Evolutionary conservation across 2,797 vertebrate genomes (phyloP), one percentile per base, ranked within the genome.

Genomic region (Spinus olivaceus): DNA sequence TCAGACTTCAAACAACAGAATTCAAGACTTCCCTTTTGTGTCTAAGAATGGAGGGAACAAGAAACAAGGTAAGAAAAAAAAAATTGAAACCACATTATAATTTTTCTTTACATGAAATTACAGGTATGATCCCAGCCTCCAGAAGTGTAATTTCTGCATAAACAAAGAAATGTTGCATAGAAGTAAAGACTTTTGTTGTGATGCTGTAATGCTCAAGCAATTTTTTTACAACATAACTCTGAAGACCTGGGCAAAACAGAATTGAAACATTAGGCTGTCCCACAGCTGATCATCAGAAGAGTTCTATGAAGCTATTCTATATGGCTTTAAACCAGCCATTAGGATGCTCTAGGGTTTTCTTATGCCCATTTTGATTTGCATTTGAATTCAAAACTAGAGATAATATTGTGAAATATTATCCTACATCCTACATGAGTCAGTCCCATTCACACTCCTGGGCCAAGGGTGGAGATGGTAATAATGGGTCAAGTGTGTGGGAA

Each of bases 281-380:
- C 59, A 41, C 22, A 67, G 33, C 11, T 51, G 66, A 30, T 46
- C 6, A 39, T 22, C 49, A 76, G 37, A 84, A 5, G 24, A 53
- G 18, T 32, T 78, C 42, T n/a, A 4, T 50, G 25, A 44, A 83
- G 6, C 18, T 69, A 25, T 57, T 86, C 30, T 27, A 32, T 18
- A 8, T 4, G 3, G 24, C 14, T 69, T 86, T 41, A 59, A 10
- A 92, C 27, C 6, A 88, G 37, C 12, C 39, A 33, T 69, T 86
- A 47, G 17, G 2, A 7, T 72, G 10, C 9, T 72, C 15, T 33
- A 10, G 51, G 54, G 4, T 83, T 86, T 71, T 22, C 19, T 85
- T 3, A 16, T 0, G 0, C 4, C 23, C 21, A 44, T 82, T 86
- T 92, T 37, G 2, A 61, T 73, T 77, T 59, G 19, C 6, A 6